Evolutionary conservation across 1,140 invertebrate genomes (phyloP).

Genomic region (Bombus impatiens): DNA sequence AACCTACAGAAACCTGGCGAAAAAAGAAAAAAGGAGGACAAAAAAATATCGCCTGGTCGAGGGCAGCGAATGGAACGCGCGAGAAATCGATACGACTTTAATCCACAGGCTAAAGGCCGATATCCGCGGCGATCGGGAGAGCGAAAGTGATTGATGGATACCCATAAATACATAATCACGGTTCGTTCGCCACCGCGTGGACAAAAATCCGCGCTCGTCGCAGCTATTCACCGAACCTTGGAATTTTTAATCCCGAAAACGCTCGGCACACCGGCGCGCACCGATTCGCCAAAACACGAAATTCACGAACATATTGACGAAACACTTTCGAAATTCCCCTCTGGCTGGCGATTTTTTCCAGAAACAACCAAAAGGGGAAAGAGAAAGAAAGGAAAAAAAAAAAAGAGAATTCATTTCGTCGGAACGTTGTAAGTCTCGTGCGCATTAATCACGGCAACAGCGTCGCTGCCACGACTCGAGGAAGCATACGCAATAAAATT

Average conservation of each 20-base stretch:
- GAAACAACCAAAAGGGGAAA: not conserved
- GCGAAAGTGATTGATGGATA: slow-evolving; percentile 69
- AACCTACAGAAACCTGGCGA: slow-evolving; percentile 14
- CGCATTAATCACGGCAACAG: not conserved
- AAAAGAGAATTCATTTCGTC: not conserved
- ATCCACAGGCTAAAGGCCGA: slow-evolving; percentile 66
- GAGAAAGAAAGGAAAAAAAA: not conserved
- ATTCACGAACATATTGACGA: not conserved
- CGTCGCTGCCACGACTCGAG: not conserved
- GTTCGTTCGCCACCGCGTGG: slow-evolving; percentile 53
- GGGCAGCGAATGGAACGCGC: slow-evolving; percentile 48
- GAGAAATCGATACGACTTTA: slow-evolving; percentile 69
- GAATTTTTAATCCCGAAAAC: slow-evolving; percentile 62
- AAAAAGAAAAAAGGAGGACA: not conserved
- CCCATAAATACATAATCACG: slow-evolving; percentile 69
- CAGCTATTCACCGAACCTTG: slow-evolving; percentile 14
- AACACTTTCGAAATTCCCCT: not conserved
- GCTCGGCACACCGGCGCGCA: not conserved
- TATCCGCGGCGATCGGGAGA: slow-evolving; percentile 66
- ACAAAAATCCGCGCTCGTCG: slow-evolving; percentile 59
- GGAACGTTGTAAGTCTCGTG: not conserved
- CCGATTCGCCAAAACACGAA: not conserved
- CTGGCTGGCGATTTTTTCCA: not conserved
- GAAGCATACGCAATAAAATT: not conserved
- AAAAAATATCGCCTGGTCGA: slow-evolving; percentile 44